These are phyloP conservation scores for Rhinoptilus africanus DNA, from an alignment of 2,113 vertebrate genomes.

Conservation along the genomic window DNA sequence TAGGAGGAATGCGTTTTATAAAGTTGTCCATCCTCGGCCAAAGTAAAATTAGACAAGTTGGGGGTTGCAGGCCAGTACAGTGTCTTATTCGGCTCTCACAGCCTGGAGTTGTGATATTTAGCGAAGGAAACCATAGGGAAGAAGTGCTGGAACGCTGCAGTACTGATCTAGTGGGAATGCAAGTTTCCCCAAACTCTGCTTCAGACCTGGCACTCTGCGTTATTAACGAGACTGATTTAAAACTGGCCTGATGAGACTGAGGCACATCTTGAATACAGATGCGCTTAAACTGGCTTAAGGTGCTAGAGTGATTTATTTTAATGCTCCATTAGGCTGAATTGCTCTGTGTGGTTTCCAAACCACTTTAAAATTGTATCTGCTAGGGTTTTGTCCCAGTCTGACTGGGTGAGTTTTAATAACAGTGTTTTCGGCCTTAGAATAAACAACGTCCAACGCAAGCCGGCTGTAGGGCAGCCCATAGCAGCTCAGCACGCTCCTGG, in stretches of 20 bases:
- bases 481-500: background rate
- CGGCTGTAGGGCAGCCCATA: background rate
- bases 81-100: background rate
- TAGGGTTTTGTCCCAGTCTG: background rate
- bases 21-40: background rate
- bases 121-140: background rate
- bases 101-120: background rate
- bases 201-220: background rate
- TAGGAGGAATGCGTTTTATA: background rate
- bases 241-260: background rate
- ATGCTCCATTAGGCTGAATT: constrained; percentile 57
- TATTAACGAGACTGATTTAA: background rate
- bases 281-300: constrained; percentile 60
- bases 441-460: background rate
- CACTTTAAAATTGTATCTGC: constrained; percentile 34
- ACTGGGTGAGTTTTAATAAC: background rate
- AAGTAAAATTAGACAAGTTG: background rate
- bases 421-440: background rate
- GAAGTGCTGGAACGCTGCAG: background rate
- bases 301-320: constrained; percentile 59
- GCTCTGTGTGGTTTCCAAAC: constrained; percentile 55
- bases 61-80: background rate
- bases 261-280: constrained; percentile 53
- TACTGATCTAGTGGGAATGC: background rate
- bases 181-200: background rate